Conservation (phyloP, 2,113 vertebrate species). For the Solea solea region DNA sequence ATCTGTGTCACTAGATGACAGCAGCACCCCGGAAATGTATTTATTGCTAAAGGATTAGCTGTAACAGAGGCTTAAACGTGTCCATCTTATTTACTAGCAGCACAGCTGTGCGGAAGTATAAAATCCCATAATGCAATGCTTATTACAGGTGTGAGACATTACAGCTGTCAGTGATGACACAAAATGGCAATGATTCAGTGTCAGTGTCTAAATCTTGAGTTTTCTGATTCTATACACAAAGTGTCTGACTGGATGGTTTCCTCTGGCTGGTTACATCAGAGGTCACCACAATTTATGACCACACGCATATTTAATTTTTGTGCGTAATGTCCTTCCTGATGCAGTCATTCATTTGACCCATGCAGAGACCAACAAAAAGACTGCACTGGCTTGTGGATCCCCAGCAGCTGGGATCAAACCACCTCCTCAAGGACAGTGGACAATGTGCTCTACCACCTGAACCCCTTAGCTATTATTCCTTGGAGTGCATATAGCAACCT, state of each 20-base stretch:
- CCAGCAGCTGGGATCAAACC: not conserved
- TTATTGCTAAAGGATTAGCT: no score
- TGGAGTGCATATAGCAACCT: not conserved
- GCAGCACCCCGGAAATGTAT: not conserved
- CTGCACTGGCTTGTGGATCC: not conserved
- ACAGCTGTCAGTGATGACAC: not conserved
- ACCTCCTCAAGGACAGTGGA: not conserved
- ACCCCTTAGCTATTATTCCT: not conserved
- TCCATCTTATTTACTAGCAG: no score
- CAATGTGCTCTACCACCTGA: not conserved
- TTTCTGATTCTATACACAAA: not conserved
- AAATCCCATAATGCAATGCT: not conserved
- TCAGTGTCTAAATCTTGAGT: not conserved
- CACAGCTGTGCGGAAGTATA: not conserved
- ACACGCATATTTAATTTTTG: not conserved
- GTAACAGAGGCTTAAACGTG: not conserved
- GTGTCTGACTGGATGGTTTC: not conserved
- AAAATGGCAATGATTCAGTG: not conserved
- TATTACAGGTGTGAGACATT: not conserved
- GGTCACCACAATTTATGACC: not conserved
- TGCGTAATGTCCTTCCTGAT: not conserved
- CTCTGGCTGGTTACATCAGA: not conserved
- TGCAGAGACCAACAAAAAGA: not conserved
- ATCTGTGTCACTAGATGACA: not conserved
- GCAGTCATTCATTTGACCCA: not conserved